Conservation (phyloP, 2,797 vertebrate species). For the Enteromius anoplus region DNA sequence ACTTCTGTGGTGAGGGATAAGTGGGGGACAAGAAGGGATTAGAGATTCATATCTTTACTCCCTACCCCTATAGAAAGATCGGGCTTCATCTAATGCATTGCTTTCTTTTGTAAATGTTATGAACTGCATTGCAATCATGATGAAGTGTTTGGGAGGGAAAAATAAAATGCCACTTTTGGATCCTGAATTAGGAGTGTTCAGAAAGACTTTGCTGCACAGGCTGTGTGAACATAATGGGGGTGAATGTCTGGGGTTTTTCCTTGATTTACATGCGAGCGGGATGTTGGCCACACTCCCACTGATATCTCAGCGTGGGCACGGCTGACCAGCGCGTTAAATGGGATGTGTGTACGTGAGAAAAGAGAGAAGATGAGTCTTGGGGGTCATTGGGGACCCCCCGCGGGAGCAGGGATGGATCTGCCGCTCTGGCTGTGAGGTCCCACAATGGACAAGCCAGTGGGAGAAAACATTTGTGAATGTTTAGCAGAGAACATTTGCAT, state of each 20-base stretch:
- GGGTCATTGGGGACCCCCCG: conserved; percentile 29
- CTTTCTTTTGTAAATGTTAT: not conserved
- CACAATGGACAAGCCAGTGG: conserved; percentile 39
- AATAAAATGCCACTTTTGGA: not conserved
- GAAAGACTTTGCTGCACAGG: not conserved
- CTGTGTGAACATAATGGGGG: conserved; percentile 3
- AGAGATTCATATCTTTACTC: conserved; percentile 14
- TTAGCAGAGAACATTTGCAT: conserved; percentile 53
- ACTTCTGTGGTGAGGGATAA: not conserved
- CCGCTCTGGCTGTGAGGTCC: conserved; percentile 36
- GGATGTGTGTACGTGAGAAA: conserved; percentile 56
- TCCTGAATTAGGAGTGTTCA: not conserved
- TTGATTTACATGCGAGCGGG: conserved; percentile 53
- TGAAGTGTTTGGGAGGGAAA: not conserved
- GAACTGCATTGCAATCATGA: not conserved
- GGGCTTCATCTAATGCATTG: not conserved
- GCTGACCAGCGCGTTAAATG: conserved; percentile 22
- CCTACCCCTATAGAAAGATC: conserved; percentile 4
- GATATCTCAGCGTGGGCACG: conserved; percentile 43
- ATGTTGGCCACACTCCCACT: conserved; percentile 57
- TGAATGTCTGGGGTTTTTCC: conserved; percentile 20
- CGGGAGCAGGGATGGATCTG: conserved; percentile 44
- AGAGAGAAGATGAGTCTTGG: conserved; percentile 56
- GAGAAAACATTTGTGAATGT: conserved; percentile 56
- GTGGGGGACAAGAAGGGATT: not conserved